Evolutionary conservation across 2,797 vertebrate genomes (phyloP).

Genomic region (Natrix natrix): DNA sequence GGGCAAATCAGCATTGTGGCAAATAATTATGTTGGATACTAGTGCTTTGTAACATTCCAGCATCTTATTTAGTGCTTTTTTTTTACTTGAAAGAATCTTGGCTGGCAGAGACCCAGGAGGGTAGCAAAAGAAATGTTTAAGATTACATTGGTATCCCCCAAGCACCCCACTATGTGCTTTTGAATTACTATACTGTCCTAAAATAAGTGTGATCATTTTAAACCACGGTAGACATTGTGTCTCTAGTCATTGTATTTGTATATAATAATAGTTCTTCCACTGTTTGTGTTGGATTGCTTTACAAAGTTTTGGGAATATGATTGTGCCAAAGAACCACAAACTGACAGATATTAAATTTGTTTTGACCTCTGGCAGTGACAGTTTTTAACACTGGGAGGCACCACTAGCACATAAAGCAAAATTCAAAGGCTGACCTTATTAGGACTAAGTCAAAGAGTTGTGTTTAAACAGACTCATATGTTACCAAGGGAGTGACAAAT

Average conservation of each 20-base stretch:
- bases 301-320: neutral
- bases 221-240: neutral
- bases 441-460: neutral
- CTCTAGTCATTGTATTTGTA: neutral
- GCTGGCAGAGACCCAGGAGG: neutral
- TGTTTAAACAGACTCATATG: neutral
- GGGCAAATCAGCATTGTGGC: neutral
- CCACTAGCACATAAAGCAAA: neutral
- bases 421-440: neutral
- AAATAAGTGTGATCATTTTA: neutral
- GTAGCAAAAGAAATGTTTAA: neutral
- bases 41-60: neutral
- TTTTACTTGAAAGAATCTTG: neutral
- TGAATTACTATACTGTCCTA: neutral
- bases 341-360: neutral
- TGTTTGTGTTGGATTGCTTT: neutral
- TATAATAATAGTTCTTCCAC: neutral
- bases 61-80: neutral
- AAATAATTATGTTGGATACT: neutral
- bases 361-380: neutral
- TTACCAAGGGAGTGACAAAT: neutral
- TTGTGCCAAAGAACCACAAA: neutral
- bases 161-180: neutral
- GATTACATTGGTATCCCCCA: neutral
- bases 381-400: conserved; percentile 25